Percentiles rank a stretch among this genome's conserved stretches.
Evolutionary conservation across 2,888 invertebrate species (phyloP).

Genomic region (Artemia sp.): DNA sequence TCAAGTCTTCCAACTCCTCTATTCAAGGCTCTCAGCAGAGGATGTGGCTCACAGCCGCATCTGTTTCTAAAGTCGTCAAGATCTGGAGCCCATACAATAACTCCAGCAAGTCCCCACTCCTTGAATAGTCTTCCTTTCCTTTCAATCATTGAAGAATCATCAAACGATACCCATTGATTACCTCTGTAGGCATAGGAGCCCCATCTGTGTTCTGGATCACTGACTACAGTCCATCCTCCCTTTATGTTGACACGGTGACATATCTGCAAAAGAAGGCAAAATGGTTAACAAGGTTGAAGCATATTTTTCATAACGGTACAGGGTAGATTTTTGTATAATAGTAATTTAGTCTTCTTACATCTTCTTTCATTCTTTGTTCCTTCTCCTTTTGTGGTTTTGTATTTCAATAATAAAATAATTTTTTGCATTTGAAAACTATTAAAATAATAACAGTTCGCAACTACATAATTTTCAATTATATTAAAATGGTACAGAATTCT

Average conservation of each 20-base stretch:
- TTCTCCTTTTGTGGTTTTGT: too few relatives aligned
- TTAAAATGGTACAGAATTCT: too few relatives aligned
- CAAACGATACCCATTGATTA: constrained; percentile 87
- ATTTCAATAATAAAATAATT: too few relatives aligned
- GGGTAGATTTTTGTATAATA: too few relatives aligned
- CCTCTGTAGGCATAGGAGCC: constrained; percentile 54
- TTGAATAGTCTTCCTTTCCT: constrained; percentile 40
- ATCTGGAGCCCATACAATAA: constrained; percentile 31
- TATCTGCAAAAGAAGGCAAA: constrained; percentile 39
- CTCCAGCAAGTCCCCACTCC: constrained; percentile 22
- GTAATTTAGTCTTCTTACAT: too few relatives aligned
- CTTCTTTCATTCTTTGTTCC: too few relatives aligned
- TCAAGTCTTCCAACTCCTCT: constrained; percentile 33
- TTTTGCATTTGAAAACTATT: too few relatives aligned
- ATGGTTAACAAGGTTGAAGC: neutral
- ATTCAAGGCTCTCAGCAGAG: constrained; percentile 60
- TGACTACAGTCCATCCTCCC: constrained; percentile 57
- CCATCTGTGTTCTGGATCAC: constrained; percentile 45
- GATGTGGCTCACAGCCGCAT: constrained; percentile 64
- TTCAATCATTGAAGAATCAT: constrained; percentile 63
- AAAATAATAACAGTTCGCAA: too few relatives aligned
- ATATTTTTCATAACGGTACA: too few relatives aligned
- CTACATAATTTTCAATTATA: too few relatives aligned
- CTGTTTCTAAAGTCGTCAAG: constrained; percentile 38
- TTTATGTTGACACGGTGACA: constrained; percentile 54